Conservation (phyloP, 2,113 vertebrate genomes). For the Dendrocopos noguchii region DNA sequence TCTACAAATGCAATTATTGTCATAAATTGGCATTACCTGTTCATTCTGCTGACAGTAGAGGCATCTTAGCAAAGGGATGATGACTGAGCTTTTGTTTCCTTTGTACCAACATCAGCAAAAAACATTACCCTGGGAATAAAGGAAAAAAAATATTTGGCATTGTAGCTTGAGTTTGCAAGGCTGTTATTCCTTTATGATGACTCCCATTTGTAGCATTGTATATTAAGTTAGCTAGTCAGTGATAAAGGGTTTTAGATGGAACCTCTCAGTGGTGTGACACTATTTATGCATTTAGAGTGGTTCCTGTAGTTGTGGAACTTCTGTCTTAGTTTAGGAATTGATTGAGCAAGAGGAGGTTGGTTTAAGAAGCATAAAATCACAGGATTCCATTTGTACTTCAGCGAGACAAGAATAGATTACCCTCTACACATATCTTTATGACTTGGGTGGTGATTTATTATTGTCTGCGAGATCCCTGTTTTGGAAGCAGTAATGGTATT, state of each 20-base stretch:
- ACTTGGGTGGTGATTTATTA: not conserved
- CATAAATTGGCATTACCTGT: not conserved
- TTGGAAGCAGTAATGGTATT: not conserved
- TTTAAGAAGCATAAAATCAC: not conserved
- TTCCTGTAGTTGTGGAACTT: not conserved
- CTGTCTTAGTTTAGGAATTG: not conserved
- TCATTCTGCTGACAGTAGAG: not conserved
- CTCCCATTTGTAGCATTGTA: not conserved
- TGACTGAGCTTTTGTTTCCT: conserved; percentile 7
- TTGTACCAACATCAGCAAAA: not conserved
- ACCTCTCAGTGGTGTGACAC: fast-evolving
- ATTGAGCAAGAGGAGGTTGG: not conserved
- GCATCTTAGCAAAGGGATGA: not conserved
- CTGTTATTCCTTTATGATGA: not conserved
- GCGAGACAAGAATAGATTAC: not conserved
- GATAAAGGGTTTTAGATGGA: not conserved
- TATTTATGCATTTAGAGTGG: not conserved
- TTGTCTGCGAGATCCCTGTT: not conserved
- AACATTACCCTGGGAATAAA: not conserved
- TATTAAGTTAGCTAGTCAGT: not conserved
- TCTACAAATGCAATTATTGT: not conserved
- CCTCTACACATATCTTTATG: not conserved
- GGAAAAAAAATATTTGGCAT: not conserved
- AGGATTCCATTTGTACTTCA: not conserved
- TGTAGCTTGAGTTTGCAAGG: not conserved